Percentiles rank a stretch among this genome's conserved stretches.
Evolutionary conservation across 2,888 invertebrate genomes (phyloP).

Genomic region (Patella caerulea): DNA sequence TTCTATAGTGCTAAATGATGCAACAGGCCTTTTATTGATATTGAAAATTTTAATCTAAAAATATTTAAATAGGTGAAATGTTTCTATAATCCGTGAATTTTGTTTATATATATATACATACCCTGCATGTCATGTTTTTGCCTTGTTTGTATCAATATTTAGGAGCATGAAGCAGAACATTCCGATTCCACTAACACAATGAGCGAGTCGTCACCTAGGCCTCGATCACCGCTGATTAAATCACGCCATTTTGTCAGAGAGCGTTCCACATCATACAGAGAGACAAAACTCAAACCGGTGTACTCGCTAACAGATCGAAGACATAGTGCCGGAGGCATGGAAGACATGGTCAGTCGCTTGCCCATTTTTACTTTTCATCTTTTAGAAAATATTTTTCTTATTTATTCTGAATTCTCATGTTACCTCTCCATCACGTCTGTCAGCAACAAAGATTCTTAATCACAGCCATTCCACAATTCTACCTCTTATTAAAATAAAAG

Average conservation of each 20-base stretch:
- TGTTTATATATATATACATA: not conserved
- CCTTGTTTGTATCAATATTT: constrained; percentile 16
- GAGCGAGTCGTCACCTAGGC: constrained; percentile 21
- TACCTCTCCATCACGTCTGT: no score
- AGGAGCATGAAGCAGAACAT: constrained; percentile 25
- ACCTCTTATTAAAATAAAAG: no score
- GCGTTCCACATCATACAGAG: constrained; percentile 63
- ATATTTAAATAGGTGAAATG: no score
- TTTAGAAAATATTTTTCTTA: no score
- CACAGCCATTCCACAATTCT: no score
- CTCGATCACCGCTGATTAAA: constrained; percentile 29
- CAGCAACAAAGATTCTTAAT: no score
- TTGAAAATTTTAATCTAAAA: no score
- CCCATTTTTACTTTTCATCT: no score
- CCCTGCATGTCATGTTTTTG: not conserved
- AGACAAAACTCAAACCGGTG: constrained; percentile 73
- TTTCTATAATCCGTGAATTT: no score
- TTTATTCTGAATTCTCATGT: no score
- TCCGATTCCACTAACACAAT: constrained; percentile 20
- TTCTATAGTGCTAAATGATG: no score
- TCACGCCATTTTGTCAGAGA: constrained; percentile 44
- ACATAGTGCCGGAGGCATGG: constrained; percentile 65
- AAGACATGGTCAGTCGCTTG: constrained; percentile 60
- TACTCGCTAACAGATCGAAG: constrained; percentile 58
- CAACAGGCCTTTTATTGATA: no score